A percentile compares a stretch with the other conserved stretches of the same genome.
These are phyloP conservation scores for Nothoprocta perdicaria DNA, from an alignment of 2,113 vertebrate species.

Conservation along the genomic window DNA sequence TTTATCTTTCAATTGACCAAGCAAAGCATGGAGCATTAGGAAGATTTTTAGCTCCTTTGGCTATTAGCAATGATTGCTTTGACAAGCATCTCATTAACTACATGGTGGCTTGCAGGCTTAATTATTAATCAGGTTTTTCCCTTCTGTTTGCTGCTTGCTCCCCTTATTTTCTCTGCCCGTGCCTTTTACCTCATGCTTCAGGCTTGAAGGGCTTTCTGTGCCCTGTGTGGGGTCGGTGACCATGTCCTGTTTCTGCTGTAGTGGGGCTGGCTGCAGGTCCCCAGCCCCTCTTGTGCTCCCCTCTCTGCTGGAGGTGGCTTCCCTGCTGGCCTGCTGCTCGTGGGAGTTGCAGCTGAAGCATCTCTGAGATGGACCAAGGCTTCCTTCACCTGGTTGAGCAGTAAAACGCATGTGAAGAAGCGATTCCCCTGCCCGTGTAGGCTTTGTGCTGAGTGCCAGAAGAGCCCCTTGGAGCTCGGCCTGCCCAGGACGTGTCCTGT, in stretches of 20 bases:
- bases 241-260: background rate
- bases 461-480: background rate
- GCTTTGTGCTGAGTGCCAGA: background rate
- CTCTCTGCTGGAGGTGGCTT: background rate
- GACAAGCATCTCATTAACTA: background rate
- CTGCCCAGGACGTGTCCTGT: background rate
- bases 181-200: background rate
- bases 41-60: background rate
- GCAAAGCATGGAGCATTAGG: background rate
- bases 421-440: background rate
- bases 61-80: background rate
- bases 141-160: background rate
- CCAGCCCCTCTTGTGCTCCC: background rate
- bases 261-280: background rate
- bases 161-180: too few species aligned
- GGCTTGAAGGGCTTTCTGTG: background rate
- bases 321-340: background rate
- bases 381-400: background rate
- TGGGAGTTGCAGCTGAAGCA: rapidly evolving
- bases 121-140: background rate
- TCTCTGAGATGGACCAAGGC: background rate
- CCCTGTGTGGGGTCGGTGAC: background rate
- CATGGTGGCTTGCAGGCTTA: background rate
- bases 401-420: background rate
- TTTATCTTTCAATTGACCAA: background rate